These are phyloP conservation scores for Tyrophagus putrescentiae DNA, from an alignment of 1,140 invertebrate genomes.

Conservation along the genomic window DNA sequence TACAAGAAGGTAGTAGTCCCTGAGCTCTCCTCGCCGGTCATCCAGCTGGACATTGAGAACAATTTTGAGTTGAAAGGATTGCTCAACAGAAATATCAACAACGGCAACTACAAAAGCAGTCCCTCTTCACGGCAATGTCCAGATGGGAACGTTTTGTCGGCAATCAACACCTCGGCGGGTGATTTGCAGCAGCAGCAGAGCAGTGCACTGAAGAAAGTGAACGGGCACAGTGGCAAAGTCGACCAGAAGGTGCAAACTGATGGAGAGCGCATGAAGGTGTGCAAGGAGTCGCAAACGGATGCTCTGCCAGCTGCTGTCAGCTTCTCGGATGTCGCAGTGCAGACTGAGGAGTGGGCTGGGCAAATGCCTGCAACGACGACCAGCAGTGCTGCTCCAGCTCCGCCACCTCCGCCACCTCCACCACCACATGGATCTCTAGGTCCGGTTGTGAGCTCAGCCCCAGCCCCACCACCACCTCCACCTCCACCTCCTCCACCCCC, in stretches of 20 bases:
- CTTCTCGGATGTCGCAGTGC: no score
- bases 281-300: neutral
- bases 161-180: no score
- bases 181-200: no score
- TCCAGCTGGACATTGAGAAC: neutral
- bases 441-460: neutral
- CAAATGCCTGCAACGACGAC: no score
- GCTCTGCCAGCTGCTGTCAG: no score
- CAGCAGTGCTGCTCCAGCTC: no score
- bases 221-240: no score
- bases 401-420: slow-evolving; percentile 16
- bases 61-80: neutral
- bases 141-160: slow-evolving; percentile 51
- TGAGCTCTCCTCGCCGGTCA: neutral
- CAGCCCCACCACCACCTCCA: slow-evolving; percentile 24
- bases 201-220: no score
- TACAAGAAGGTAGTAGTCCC: slow-evolving; percentile 3
- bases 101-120: no score
- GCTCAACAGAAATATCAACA: no score
- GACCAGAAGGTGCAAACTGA: slow-evolving; percentile 8
- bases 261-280: neutral
- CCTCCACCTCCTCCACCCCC: slow-evolving; percentile 30
- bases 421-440: neutral
- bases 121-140: neutral
- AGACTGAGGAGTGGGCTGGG: no score